Conservation (phyloP, 2,113 vertebrate genomes). For the Pavo muticus region DNA sequence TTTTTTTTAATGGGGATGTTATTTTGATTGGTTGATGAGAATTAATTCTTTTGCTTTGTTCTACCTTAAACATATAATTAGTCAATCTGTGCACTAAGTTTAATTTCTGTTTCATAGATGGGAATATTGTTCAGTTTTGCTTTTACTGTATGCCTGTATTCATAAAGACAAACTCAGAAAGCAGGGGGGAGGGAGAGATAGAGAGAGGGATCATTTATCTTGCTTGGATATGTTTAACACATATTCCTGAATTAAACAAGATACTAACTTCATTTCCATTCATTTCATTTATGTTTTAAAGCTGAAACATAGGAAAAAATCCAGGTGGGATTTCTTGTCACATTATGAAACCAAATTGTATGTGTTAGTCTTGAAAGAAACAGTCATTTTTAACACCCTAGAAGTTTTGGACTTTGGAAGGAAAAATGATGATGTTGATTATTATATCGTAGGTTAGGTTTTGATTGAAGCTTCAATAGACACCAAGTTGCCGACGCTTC, state of each 20-base stretch:
- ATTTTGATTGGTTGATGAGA: conserved; percentile 5
- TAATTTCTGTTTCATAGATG: not conserved
- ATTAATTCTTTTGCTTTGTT: conserved; percentile 12
- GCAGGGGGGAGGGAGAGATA: not conserved
- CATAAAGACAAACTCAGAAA: conserved; percentile 38
- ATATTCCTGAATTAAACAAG: conserved; percentile 65
- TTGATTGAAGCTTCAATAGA: conserved; percentile 38
- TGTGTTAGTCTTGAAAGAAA: conserved; percentile 39
- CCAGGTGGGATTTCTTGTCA: conserved; percentile 16
- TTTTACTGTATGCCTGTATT: conserved; percentile 19
- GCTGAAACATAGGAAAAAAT: conserved; percentile 15
- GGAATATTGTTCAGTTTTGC: not conserved
- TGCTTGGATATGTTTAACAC: conserved; percentile 52
- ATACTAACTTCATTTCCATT: conserved; percentile 57
- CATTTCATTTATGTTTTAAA: conserved; percentile 44
- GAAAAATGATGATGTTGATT: conserved; percentile 17
- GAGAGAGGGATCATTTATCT: conserved; percentile 48
- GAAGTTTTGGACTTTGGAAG: conserved; percentile 58
- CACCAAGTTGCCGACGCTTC: not conserved
- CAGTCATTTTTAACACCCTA: conserved; percentile 18
- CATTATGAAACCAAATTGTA: conserved; percentile 28
- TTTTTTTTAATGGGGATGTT: not conserved
- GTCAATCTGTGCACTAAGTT: conserved; percentile 47
- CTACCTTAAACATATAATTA: conserved; percentile 14
- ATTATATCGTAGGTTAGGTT: not conserved